Evolutionary conservation across 2,797 vertebrate species (phyloP).

Genomic region (Melanogrammus aeglefinus): DNA sequence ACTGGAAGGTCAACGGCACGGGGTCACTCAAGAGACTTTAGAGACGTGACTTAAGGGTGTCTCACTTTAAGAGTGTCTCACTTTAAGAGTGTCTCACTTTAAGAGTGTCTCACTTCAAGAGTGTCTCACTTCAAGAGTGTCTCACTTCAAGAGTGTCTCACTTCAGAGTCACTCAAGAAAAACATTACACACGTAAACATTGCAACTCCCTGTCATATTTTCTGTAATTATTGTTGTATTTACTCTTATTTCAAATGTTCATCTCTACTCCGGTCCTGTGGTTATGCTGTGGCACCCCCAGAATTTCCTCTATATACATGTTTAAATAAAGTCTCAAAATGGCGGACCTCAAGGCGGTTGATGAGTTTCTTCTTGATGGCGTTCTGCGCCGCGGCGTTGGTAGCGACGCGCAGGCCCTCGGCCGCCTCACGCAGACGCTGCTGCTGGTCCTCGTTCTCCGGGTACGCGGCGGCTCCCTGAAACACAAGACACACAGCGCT

Average conservation of each 20-base stretch:
- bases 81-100: too few species aligned
- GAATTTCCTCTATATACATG: neutral
- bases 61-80: too few species aligned
- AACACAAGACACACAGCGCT: conserved; percentile 17
- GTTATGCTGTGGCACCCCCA: too few species aligned
- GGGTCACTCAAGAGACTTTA: too few species aligned
- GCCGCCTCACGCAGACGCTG: conserved; percentile 94
- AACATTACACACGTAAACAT: too few species aligned
- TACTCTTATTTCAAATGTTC: neutral
- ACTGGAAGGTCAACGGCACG: too few species aligned
- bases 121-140: too few species aligned
- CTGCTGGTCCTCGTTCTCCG: conserved; percentile 97
- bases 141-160: too few species aligned
- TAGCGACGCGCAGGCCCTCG: conserved; percentile 92
- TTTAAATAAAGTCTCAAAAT: neutral
- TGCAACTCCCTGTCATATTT: neutral
- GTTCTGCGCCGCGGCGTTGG: conserved; percentile 96
- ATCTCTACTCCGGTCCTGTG: neutral
- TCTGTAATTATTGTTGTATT: neutral
- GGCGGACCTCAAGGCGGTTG: conserved; percentile 90
- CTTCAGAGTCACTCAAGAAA: too few species aligned
- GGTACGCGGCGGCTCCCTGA: conserved; percentile 95
- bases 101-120: too few species aligned
- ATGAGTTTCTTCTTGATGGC: conserved; percentile 99
- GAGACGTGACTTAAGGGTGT: too few species aligned